Percentiles rank a stretch among this genome's conserved stretches.
Conservation (phyloP, 2,888 invertebrate genomes). For the Bellardia bayeri region DNA sequence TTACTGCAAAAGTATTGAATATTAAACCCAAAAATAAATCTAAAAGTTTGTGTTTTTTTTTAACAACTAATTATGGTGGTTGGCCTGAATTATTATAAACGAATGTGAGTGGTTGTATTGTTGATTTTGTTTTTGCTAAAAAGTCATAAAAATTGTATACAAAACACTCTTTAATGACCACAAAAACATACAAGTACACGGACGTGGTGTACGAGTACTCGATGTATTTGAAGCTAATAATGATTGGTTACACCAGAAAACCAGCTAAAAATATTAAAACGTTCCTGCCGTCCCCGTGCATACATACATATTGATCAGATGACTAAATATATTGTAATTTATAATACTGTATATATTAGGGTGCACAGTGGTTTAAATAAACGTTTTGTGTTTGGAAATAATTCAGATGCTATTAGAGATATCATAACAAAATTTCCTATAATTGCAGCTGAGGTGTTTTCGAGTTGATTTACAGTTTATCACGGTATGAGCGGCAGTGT, state of each 20-base stretch:
- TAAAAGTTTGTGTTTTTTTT: not conserved
- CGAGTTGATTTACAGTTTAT: no score
- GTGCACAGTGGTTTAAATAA: no score
- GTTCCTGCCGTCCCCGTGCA: not conserved
- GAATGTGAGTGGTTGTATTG: not conserved
- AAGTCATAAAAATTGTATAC: not conserved
- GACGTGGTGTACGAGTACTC: not conserved
- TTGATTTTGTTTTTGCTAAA: conserved; percentile 4
- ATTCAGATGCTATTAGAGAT: no score
- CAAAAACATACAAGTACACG: conserved; percentile 2
- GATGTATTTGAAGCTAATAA: not conserved
- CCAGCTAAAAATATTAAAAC: not conserved
- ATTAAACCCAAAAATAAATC: not conserved
- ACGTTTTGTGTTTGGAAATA: no score
- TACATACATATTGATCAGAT: not conserved
- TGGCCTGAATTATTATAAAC: not conserved
- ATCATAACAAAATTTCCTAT: no score
- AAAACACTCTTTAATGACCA: conserved; percentile 2
- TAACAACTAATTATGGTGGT: conserved; percentile 9
- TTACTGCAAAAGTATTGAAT: conserved; percentile 9
- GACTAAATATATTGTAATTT: not conserved
- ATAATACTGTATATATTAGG: not conserved
- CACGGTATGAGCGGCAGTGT: no score
- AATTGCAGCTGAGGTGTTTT: no score
- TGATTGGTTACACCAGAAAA: conserved; percentile 12